A percentile compares a stretch with the other conserved stretches of the same genome.
Evolutionary conservation across 2,888 invertebrate species (phyloP).

Genomic region (Drosophila formosana): DNA sequence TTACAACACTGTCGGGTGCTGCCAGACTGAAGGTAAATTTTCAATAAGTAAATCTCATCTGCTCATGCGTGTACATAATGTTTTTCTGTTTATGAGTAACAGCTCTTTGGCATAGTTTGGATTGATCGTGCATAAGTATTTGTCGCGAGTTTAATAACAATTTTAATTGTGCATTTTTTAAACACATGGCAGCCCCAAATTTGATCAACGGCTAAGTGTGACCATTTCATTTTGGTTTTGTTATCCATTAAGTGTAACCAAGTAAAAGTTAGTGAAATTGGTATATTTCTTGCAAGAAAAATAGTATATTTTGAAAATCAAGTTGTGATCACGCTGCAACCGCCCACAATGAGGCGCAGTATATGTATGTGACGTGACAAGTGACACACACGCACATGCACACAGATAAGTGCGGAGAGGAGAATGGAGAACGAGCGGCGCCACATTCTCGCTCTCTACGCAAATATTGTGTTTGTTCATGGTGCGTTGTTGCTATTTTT

Average conservation of each 20-base stretch:
- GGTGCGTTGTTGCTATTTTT: constrained; percentile 50
- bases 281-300: background rate
- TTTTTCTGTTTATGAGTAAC: too few species aligned
- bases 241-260: background rate
- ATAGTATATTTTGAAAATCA: background rate
- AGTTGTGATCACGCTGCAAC: constrained; percentile 23
- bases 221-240: background rate
- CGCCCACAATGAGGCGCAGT: constrained; percentile 45
- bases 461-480: constrained; percentile 40
- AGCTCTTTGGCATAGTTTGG: too few species aligned
- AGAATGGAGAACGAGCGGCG: constrained; percentile 15
- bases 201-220: background rate
- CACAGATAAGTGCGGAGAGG: constrained; percentile 2
- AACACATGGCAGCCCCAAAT: constrained; percentile 44
- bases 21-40: background rate
- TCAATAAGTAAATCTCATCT: constrained; percentile 8
- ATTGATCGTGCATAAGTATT: too few species aligned
- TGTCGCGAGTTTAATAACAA: background rate
- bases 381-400: constrained; percentile 31
- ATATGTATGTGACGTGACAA: constrained; percentile 51
- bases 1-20: constrained; percentile 15
- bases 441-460: constrained; percentile 38
- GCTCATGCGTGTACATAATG: background rate
- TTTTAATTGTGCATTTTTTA: background rate
- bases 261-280: background rate